phyloP scores from a whole-genome alignment of 2,797 vertebrate genomes.

The Chrysocyon brachyurus region DNA sequence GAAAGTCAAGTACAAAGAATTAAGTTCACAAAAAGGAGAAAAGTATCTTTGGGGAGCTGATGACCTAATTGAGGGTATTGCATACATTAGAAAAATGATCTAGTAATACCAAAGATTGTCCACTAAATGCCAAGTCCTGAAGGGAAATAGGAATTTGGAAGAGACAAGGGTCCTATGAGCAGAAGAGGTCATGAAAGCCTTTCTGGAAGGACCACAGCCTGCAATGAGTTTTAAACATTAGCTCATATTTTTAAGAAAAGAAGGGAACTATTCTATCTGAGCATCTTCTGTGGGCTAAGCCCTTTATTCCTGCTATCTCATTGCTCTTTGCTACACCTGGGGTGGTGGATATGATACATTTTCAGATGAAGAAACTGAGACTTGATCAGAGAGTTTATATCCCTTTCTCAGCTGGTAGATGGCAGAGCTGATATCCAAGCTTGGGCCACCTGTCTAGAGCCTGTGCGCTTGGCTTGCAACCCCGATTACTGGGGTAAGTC shows the following conservation, averaged over 20 bases:
- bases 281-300: neutral
- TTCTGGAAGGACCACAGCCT: neutral
- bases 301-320: neutral
- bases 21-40: neutral
- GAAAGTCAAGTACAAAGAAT: neutral
- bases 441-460: neutral
- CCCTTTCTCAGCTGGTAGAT: neutral
- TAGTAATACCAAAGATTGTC: neutral
- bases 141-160: neutral
- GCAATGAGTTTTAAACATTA: neutral
- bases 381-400: neutral
- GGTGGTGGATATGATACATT: neutral
- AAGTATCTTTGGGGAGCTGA: neutral
- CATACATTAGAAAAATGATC: neutral
- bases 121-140: neutral
- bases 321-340: neutral
- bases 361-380: neutral
- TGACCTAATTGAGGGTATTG: neutral
- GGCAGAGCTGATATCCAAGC: neutral
- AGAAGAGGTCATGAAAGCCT: neutral
- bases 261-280: neutral
- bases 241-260: neutral
- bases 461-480: neutral
- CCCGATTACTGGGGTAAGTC: neutral
- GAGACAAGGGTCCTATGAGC: neutral